Conservation (phyloP, 2,797 vertebrate species). For the Astyanax mexicanus region DNA sequence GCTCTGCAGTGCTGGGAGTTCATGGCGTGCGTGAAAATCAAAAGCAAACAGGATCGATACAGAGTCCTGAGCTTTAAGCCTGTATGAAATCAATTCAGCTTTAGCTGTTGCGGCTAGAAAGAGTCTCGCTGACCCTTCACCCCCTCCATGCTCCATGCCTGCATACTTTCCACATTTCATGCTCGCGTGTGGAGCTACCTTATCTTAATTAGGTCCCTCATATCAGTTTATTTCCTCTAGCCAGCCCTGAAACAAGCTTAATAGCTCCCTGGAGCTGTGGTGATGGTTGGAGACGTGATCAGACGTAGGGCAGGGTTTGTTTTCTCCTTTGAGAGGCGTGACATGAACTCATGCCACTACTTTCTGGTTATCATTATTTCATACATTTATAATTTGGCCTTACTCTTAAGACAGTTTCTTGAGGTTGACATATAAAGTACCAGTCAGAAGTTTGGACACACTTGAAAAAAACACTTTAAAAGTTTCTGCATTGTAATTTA, state of each 20-base stretch:
- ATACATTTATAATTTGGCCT: too few species aligned
- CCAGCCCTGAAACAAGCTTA: constrained; percentile 33
- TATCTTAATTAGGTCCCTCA: constrained; percentile 34
- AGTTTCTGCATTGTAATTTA: too few species aligned
- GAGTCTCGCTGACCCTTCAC: constrained; percentile 44
- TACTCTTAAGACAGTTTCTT: too few species aligned
- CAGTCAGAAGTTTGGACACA: too few species aligned
- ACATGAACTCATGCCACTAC: too few species aligned
- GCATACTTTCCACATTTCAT: constrained; percentile 20
- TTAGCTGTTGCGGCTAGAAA: constrained; percentile 41
- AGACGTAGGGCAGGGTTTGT: background rate
- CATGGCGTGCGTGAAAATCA: constrained; percentile 47
- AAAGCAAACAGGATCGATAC: constrained; percentile 51
- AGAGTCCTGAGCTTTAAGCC: constrained; percentile 38
- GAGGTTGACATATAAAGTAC: too few species aligned
- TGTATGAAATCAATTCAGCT: constrained; percentile 49
- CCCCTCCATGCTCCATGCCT: constrained; percentile 1
- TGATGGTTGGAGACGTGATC: background rate
- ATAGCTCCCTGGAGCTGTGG: constrained; percentile 28
- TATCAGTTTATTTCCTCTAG: constrained; percentile 20
- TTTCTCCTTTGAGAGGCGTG: background rate
- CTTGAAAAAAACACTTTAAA: too few species aligned
- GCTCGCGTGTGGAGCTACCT: constrained; percentile 23
- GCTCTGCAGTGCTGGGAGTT: constrained; percentile 41
- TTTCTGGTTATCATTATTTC: too few species aligned